Evolutionary conservation across 2,888 invertebrate species (phyloP).

Genomic region (Eucera pruinosa): DNA sequence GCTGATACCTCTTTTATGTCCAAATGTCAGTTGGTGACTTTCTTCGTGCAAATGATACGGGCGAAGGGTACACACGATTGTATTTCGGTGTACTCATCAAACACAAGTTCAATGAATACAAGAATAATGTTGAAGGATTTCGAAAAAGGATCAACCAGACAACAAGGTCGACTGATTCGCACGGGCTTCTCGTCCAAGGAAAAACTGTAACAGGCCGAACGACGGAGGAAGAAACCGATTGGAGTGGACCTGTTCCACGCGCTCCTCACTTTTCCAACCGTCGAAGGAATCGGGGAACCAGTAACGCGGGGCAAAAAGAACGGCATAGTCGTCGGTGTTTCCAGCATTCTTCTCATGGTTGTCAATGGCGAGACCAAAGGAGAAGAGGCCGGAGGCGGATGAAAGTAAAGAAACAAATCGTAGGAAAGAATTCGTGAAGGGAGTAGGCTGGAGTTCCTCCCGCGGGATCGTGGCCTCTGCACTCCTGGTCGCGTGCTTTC

Average conservation of each 20-base stretch:
- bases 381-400: constrained; percentile 2
- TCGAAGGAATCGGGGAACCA: constrained; percentile 17
- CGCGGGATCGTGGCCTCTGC: constrained; percentile 5
- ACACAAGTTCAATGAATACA: neutral
- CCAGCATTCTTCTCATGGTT: constrained; percentile 12
- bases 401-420: constrained; percentile 46
- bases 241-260: constrained; percentile 6
- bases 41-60: neutral
- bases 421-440: constrained; percentile 42
- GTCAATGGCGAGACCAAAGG: constrained; percentile 15
- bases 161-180: constrained; percentile 12
- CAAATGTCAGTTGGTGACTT: too few relatives aligned
- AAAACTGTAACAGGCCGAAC: constrained; percentile 3
- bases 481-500: constrained; percentile 12
- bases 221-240: constrained; percentile 13
- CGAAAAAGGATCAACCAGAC: neutral
- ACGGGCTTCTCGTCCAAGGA: constrained; percentile 3
- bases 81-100: neutral
- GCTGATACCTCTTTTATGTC: too few relatives aligned
- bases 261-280: constrained; percentile 5
- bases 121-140: neutral
- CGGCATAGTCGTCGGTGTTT: neutral
- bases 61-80: neutral
- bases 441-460: constrained; percentile 7
- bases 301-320: neutral